Conservation (phyloP, 2,113 vertebrate genomes). For the Gallinago undulata region DNA sequence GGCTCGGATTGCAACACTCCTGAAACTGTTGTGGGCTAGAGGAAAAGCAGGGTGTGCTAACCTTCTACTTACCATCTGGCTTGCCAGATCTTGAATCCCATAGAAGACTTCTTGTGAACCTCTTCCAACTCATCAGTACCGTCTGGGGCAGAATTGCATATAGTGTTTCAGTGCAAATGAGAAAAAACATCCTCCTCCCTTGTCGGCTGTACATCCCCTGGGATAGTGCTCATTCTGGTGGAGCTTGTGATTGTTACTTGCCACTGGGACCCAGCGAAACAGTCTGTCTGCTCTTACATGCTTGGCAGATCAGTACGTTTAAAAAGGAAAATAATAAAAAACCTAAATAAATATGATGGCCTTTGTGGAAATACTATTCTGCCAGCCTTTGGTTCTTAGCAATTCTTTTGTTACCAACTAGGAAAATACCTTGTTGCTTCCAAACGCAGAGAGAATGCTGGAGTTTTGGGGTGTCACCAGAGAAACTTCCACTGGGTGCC, state of each 20-base stretch:
- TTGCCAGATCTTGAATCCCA: neutral
- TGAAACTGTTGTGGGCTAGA: neutral
- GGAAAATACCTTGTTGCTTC: neutral
- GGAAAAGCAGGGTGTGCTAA: neutral
- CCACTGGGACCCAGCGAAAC: neutral
- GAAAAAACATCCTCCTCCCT: neutral
- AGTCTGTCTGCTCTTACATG: fast-evolving
- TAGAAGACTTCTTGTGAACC: neutral
- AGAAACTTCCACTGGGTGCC: neutral
- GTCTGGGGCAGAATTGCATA: neutral
- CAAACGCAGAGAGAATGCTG: fast-evolving
- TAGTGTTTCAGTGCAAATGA: neutral
- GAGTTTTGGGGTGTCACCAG: neutral
- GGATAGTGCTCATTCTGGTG: neutral
- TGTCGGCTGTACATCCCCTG: fast-evolving
- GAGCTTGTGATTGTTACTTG: neutral
- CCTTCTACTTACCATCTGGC: neutral
- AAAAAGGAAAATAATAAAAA: neutral
- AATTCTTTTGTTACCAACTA: neutral
- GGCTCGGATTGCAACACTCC: neutral
- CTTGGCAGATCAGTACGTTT: neutral
- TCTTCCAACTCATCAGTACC: neutral
- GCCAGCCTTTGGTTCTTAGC: neutral
- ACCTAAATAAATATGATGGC: neutral
- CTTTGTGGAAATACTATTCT: neutral